Conservation (phyloP, 2,113 vertebrate species). For the Antechinus flavipes region DNA sequence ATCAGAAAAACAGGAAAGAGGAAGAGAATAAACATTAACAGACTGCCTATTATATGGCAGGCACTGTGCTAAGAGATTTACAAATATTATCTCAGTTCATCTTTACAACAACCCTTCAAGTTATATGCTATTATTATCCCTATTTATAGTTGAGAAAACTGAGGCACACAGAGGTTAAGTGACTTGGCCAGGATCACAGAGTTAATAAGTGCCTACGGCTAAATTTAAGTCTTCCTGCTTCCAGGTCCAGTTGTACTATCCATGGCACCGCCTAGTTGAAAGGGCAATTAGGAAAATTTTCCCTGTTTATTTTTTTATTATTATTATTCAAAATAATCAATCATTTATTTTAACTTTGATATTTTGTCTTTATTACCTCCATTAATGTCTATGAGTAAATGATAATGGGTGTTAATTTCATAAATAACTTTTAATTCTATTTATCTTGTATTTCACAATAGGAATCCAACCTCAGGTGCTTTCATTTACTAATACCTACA, state of each 20-base stretch:
- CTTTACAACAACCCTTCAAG: neutral
- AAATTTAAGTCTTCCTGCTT: neutral
- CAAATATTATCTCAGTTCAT: neutral
- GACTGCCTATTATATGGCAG: no score
- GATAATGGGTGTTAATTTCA: slow-evolving; percentile 1
- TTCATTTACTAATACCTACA: neutral
- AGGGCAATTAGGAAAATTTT: neutral
- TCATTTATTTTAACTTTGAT: neutral
- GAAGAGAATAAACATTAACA: neutral
- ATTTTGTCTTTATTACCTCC: slow-evolving; percentile 46
- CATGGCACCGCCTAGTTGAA: neutral
- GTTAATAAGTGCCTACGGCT: neutral
- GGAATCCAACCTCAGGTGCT: neutral
- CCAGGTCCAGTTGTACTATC: neutral
- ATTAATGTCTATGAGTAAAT: slow-evolving; percentile 23
- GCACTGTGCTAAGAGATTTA: no score
- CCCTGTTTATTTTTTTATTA: slow-evolving; percentile 39
- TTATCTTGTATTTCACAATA: neutral
- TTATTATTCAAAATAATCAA: slow-evolving; percentile 38
- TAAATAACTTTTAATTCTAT: neutral
- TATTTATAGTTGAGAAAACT: neutral
- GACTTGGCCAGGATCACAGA: neutral
- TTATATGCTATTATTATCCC: neutral
- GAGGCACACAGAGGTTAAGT: neutral
- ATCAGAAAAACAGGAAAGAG: neutral